phyloP scores from a whole-genome alignment of 2,888 invertebrate species.

The Ochropleura plecta region DNA sequence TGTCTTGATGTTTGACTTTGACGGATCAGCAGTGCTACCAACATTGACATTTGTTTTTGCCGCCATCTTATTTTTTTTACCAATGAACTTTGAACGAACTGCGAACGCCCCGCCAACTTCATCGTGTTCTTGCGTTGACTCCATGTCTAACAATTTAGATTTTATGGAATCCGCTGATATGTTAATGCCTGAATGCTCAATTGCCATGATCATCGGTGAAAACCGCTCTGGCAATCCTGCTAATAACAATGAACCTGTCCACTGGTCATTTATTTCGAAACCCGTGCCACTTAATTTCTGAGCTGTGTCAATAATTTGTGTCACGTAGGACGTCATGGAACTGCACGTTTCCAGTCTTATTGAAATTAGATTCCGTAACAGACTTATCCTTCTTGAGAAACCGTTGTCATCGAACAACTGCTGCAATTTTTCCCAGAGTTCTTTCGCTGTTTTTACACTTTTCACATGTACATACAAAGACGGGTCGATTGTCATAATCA shows the following conservation, averaged over 20 bases:
- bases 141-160: neutral
- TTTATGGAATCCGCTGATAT: neutral
- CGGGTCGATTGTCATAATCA: neutral
- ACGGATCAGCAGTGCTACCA: neutral
- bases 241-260: neutral
- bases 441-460: neutral
- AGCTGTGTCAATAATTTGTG: neutral
- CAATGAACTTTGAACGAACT: neutral
- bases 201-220: constrained; percentile 1
- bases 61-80: neutral
- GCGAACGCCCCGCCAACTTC: neutral
- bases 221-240: neutral
- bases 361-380: neutral
- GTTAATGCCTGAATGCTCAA: neutral
- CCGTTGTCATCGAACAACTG: neutral
- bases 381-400: neutral
- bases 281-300: neutral
- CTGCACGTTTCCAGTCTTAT: neutral
- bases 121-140: neutral
- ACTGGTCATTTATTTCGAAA: neutral
- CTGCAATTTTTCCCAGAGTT: neutral
- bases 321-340: neutral
- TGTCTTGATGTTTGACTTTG: neutral
- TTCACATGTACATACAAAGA: neutral
- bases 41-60: neutral